A percentile compares a stretch with the other conserved stretches of the same genome.
These are phyloP conservation scores for Sylvicola cinctus DNA, from an alignment of 2,888 invertebrate species.

Conservation along the genomic window DNA sequence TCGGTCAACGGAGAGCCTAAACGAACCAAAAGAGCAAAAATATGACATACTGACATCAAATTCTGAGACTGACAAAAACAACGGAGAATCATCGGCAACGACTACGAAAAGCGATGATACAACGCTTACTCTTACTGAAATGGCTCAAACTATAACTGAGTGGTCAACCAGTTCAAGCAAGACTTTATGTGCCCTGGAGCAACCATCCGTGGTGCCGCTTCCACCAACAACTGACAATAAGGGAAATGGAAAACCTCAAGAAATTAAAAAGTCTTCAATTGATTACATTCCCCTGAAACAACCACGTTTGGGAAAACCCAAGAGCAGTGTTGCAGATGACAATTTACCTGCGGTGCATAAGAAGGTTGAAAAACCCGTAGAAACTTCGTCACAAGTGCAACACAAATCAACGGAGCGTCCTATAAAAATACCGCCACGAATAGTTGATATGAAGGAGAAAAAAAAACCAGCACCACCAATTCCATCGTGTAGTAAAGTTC, in stretches of 20 bases:
- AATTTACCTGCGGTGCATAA: constrained; percentile 19
- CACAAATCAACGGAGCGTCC: constrained; percentile 22
- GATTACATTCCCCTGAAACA: constrained; percentile 23
- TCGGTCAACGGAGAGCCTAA: constrained; percentile 31
- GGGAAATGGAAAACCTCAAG: background rate
- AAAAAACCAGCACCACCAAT: constrained; percentile 14
- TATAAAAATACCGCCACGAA: constrained; percentile 23
- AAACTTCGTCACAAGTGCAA: constrained; percentile 11
- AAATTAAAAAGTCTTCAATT: constrained; percentile 11
- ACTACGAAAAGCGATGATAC: constrained; percentile 67
- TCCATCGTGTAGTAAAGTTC: constrained; percentile 19
- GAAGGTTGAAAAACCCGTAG: constrained; percentile 9
- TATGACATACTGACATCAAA: constrained; percentile 30
- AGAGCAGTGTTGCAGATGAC: constrained; percentile 2
- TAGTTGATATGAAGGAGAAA: constrained; percentile 12
- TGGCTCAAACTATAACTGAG: constrained; percentile 61
- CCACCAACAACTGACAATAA: background rate
- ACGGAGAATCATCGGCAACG: constrained; percentile 29
- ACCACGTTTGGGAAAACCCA: constrained; percentile 12
- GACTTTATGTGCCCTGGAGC: constrained; percentile 37
- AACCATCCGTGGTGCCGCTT: background rate
- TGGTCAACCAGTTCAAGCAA: constrained; percentile 68
- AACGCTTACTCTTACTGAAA: constrained; percentile 41
- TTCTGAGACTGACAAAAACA: constrained; percentile 31
- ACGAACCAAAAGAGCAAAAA: constrained; percentile 21